phyloP scores from a whole-genome alignment of 2,113 vertebrate species.

The Otolemur garnettii region DNA sequence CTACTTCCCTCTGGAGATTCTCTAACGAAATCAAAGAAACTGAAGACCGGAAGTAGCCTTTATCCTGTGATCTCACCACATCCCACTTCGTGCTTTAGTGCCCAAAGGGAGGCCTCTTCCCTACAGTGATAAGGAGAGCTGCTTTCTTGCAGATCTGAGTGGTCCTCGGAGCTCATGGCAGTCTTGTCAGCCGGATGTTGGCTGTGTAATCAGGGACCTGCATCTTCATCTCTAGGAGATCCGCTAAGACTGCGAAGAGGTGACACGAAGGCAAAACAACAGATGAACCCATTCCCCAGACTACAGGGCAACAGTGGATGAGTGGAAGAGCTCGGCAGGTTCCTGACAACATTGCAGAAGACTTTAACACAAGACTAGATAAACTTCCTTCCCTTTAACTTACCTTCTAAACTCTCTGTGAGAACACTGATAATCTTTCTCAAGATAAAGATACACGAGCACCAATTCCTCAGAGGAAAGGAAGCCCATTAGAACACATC shows the following conservation, averaged over 20 bases:
- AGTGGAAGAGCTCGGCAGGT: not conserved
- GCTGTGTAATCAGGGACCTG: not conserved
- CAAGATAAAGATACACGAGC: not conserved
- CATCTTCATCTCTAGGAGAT: slow-evolving; percentile 55
- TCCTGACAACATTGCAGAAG: not conserved
- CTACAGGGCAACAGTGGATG: not conserved
- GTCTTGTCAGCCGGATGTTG: slow-evolving; percentile 55
- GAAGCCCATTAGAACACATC: not conserved
- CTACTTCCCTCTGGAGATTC: slow-evolving; percentile 58
- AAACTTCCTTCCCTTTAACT: not conserved
- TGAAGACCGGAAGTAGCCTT: slow-evolving; percentile 72
- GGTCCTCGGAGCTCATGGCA: not conserved
- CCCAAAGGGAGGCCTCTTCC: slow-evolving; percentile 59
- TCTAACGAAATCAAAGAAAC: slow-evolving; percentile 74
- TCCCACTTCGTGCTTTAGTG: slow-evolving; percentile 33
- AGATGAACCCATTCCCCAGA: not conserved
- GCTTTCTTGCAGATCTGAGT: slow-evolving; percentile 53
- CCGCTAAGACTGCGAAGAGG: not conserved
- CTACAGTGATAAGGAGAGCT: slow-evolving; percentile 61
- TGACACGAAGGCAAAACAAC: slow-evolving; percentile 6
- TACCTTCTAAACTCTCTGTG: slow-evolving; percentile 10
- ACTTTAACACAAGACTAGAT: slow-evolving; percentile 9
- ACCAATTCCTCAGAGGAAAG: not conserved
- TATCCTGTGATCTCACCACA: slow-evolving; percentile 68
- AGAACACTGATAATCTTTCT: not conserved